These are phyloP conservation scores for Caenorhabditis auriculariae DNA, from an alignment of 2,888 invertebrate species.

Conservation along the genomic window DNA sequence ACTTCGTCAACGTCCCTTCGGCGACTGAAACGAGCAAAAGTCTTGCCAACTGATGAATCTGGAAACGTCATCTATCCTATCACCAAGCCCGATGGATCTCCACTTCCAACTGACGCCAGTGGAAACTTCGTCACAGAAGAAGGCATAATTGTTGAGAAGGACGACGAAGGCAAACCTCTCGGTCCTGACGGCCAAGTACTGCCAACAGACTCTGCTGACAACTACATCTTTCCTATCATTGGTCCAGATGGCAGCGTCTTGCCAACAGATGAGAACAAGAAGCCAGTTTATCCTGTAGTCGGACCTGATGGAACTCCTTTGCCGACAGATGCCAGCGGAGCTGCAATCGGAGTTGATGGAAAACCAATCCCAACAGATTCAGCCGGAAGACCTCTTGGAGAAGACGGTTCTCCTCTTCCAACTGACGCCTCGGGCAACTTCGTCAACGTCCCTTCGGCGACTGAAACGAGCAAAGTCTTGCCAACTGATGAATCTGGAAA, in stretches of 20 bases:
- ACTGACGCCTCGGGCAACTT: conserved; percentile 3
- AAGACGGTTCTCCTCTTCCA: conserved; percentile 18
- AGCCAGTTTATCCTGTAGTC: conserved; percentile 6
- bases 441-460: conserved; percentile 2
- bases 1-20: conserved; percentile 25
- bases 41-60: conserved; percentile 15
- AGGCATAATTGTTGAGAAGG: conserved; percentile 3
- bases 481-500: conserved; percentile 13
- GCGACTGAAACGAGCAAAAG: conserved; percentile 4
- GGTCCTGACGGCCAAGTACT: conserved; percentile 19
- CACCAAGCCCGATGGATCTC: conserved; percentile 17
- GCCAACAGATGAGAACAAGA: too few relatives aligned
- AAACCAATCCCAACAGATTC: conserved; percentile 2
- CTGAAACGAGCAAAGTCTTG: background rate
- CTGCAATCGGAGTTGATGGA: conserved; percentile 17
- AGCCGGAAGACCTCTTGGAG: background rate
- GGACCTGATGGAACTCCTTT: conserved; percentile 8
- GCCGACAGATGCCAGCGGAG: conserved; percentile 10
- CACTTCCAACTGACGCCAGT: conserved; percentile 16
- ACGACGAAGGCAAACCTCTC: conserved; percentile 4
- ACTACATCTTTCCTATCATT: conserved; percentile 16
- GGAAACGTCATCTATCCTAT: conserved; percentile 19
- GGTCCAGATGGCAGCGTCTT: conserved; percentile 8
- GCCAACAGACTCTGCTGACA: conserved; percentile 1
- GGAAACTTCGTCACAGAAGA: conserved; percentile 20